Evolutionary conservation across 30 jellyfish, hydroid and myxozoan genomes (phyloP), one percentile per base, ranked within the genome.

Genomic region (Aurelia aurita complex sp. Pacific): DNA sequence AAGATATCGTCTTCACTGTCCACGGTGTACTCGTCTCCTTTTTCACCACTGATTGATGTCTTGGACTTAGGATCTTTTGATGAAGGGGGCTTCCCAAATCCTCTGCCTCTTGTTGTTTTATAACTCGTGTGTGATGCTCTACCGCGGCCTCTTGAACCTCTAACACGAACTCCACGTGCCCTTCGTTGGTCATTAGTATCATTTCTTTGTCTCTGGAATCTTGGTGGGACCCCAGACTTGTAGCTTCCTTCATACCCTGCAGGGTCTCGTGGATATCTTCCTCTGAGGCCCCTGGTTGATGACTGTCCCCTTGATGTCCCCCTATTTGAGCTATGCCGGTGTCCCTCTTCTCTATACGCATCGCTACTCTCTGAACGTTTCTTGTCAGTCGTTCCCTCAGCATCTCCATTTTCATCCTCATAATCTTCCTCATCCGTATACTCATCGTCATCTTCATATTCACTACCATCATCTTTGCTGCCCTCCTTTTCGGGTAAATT

Each of bases 101-200:
- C 88, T 17, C 84, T 43, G 15, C 97, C 89, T 64, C 92, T 55
- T 29, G 79, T 18, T n/a, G 86, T 68, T 29, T 81, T 73, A 72
- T 7, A 43, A 17, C 19, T 42, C 14, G 86, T 59, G 51, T 69
- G 61, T 34, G 86, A 36, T 13, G 74, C 59, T 23, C 89, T 88
- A 2, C 88, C 90, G 3, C 97, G 76, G 19, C 88, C 82, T 50
- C 90, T 71, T 5, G 82, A 36, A 6, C 97, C 88, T 13, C 91
- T 68, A 4, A 73, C 74, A 6, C 73, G 72, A 52, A 10, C 36
- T 16, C 89, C 89, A 35, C 85, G 73, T 4, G 86, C 92, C 63
- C 97, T 80, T 18, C 74, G 69, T 11, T 43, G 73, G 17, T 76
- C 85, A 23, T 17, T 29, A 7, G 29, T 29, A 33, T 43, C 61